Evolutionary conservation across 2,797 vertebrate species (phyloP), one percentile per base, ranked within the genome.

Genomic region (Bovichtus variegatus): DNA sequence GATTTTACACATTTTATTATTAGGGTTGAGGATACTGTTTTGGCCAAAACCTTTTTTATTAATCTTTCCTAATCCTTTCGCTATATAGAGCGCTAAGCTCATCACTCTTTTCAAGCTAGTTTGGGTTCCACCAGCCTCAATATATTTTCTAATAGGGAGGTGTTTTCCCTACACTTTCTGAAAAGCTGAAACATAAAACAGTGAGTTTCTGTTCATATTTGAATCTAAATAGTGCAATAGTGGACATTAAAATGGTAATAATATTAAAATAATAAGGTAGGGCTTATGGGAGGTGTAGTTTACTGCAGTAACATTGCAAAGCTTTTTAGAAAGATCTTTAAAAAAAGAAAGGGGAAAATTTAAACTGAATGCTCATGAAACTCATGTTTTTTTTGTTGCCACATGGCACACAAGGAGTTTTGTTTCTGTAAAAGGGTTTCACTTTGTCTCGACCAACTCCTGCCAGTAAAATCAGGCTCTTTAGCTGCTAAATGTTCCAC

Each of bases 41-140:
- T 47, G 19, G 43, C 54, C 38, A 25, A 74, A 71, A 80, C 59
- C 25, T 65, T 66, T 65, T 66, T 63, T 21, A 67, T 80, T 64
- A 78, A 83, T 79, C 63, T 69, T 61, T n/a, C 23, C 25, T 78
- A 88, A 74, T 82, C 71, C 58, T 21, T 78, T 74, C 9, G 16
- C 64, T 64, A 53, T 54, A 44, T 47, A 46, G 8, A 74, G 29
- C 4, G 16, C n/a, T 54, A 61, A 67, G 44, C 67, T 53, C 23
- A 19, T 61, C 63, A 63, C 10, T 53, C 34, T 68, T 74, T 80
- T 76, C 36, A 78, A 68, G 61, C 57, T 21, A 64, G 63, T 41
- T 60, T 61, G 51, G 75, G 69, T 57, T 75, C 51, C 38, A 71
- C 47, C 46, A 36, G 19, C 31, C n/a, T 64, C 23, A 55, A 1